Evolutionary conservation across 2,113 vertebrate genomes (phyloP).

Genomic region (Capricornis sumatraensis): DNA sequence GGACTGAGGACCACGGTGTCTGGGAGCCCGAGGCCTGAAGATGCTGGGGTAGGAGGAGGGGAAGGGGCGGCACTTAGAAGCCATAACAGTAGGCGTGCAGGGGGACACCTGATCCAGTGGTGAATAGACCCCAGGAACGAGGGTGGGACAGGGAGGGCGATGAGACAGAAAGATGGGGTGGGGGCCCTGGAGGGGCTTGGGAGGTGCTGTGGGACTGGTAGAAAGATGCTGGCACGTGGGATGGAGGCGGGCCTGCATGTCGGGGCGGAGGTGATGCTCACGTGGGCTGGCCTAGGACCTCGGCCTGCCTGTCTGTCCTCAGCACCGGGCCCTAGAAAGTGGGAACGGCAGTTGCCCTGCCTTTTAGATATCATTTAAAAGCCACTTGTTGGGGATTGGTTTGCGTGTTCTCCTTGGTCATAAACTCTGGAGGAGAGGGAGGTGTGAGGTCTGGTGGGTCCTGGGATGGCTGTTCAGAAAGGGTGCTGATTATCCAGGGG

Average conservation of each 20-base stretch:
- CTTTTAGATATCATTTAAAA: not conserved
- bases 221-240: not conserved
- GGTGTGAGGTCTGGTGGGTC: not conserved
- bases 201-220: not conserved
- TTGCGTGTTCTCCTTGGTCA: not conserved
- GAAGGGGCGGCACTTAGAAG: not conserved
- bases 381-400: not conserved
- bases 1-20: not conserved
- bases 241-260: not conserved
- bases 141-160: not conserved
- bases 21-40: not conserved
- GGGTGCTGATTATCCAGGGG: not conserved
- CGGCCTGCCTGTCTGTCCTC: not conserved
- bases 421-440: not conserved
- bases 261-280: accelerated
- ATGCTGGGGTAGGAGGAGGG: not conserved
- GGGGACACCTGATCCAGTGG: not conserved
- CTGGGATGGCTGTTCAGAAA: not conserved
- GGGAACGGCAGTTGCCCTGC: not conserved
- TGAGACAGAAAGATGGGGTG: not conserved
- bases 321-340: not conserved
- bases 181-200: not conserved
- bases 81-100: not conserved
- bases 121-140: not conserved
- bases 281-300: too few relatives aligned